phyloP scores from a whole-genome alignment of 92 coral and sea anemone genomes.

The Parazoanthus swiftii region DNA sequence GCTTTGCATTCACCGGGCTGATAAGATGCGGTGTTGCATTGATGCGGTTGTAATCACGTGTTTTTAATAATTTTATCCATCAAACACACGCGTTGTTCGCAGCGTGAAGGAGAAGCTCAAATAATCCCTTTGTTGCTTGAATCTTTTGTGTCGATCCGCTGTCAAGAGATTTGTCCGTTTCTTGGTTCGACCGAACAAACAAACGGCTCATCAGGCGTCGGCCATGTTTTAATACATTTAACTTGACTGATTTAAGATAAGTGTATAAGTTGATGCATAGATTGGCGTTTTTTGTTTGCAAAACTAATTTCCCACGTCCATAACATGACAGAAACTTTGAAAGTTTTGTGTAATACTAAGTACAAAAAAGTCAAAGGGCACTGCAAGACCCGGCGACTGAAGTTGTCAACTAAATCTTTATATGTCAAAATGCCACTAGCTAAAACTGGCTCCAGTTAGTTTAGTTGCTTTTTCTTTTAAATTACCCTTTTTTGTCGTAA shows the following conservation, averaged over 20 bases:
- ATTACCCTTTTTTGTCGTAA: background rate
- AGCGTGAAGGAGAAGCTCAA: background rate
- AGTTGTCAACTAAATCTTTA: too few relatives aligned
- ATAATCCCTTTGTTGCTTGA: background rate
- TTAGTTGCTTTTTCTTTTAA: too few relatives aligned
- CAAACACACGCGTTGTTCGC: conserved; percentile 4
- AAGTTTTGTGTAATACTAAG: background rate
- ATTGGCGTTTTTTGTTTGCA: background rate
- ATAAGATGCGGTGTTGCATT: background rate
- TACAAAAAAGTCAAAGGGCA: background rate
- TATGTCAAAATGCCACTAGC: too few relatives aligned
- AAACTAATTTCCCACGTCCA: background rate
- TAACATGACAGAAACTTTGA: too few relatives aligned
- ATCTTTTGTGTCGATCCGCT: background rate
- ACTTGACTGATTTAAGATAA: background rate
- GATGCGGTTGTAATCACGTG: background rate
- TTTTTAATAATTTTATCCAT: background rate
- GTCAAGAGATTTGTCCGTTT: background rate
- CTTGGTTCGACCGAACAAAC: background rate
- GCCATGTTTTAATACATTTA: background rate
- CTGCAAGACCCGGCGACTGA: background rate
- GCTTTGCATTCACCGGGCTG: background rate
- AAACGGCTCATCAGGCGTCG: background rate
- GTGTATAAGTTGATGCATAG: background rate
- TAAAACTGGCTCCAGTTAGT: too few relatives aligned